Evolutionary conservation across 2,888 invertebrate species (phyloP), one percentile per base, ranked within the genome.

Genomic region (Ceratothoa steindachneri): DNA sequence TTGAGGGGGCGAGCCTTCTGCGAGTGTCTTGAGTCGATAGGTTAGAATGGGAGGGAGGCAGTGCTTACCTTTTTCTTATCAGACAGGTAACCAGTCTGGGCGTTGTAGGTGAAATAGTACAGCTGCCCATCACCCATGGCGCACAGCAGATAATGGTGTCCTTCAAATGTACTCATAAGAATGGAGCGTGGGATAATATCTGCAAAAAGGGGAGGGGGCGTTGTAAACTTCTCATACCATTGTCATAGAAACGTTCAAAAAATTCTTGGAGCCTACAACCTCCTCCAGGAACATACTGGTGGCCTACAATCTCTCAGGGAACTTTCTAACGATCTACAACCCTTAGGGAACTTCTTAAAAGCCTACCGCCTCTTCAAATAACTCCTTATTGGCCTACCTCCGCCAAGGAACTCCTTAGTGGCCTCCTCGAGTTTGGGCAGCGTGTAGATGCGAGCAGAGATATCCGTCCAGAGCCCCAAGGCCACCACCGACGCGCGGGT

Each of bases 101-200:
- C 89, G 83, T 94, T 91, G 75, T 98, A 86, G 0, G 90, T 90
- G 84, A 97, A 99, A 86, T 99, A 99, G 85, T 93, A 95, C 89
- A 99, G 92, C 22, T 96, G 95, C 0, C 99, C 99, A 85, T 99
- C 99, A 4, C 98, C 99, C 30, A 99, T 87, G 0, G 98, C 98
- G 82, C 93, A 93, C 51, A 95, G 87, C 28, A 95, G 85, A 85
- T 95, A 95, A 81, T 92, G 92, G 76, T 92, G 91, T 1, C 92
- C 92, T 84, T 99, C 98, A 85, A 99, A 92, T 69, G 91, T 92
- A 67, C 96, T 92, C 89, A 98, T 93, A 71, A 99, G 85, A 77
- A 99, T 92, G 0, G 98, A 97, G 3, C 99, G 89, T 0, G 98
- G 97, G 79, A 99, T 95, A 80, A 98, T 97, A 86, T 98, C 97